Conservation (phyloP, 2,113 vertebrate species). For the Phalacrocorax carbo region DNA sequence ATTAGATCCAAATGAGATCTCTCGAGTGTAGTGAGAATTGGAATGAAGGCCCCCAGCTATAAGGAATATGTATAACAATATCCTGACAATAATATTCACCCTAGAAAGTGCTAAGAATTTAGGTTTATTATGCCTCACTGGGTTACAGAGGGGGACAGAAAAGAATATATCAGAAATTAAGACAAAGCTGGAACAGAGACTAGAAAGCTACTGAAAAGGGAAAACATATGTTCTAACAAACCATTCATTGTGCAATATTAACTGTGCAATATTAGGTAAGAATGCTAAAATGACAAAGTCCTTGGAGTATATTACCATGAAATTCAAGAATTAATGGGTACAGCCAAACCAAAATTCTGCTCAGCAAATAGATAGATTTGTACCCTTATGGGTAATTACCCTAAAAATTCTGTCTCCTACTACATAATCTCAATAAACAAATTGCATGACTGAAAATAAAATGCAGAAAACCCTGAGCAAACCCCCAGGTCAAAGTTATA, state of each 20-base stretch:
- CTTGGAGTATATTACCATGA: not conserved
- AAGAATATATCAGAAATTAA: slow-evolving; percentile 1
- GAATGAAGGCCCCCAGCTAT: not conserved
- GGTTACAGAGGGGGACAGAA: not conserved
- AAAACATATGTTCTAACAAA: slow-evolving; percentile 12
- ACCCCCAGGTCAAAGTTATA: not conserved
- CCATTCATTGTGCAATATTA: not conserved
- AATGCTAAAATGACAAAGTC: not conserved
- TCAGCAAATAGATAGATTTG: not conserved
- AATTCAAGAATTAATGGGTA: not conserved
- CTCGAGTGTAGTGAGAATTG: slow-evolving; percentile 3
- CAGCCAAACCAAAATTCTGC: not conserved
- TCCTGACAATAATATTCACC: slow-evolving; percentile 19
- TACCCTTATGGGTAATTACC: not conserved
- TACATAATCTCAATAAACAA: not conserved
- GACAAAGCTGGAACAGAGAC: not conserved
- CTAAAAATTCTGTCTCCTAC: not conserved
- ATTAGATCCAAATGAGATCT: slow-evolving; percentile 45
- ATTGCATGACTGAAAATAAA: not conserved
- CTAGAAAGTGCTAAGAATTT: slow-evolving; percentile 17
- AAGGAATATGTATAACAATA: slow-evolving; percentile 19
- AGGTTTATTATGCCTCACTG: not conserved
- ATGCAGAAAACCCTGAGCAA: not conserved
- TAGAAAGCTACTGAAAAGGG: not conserved
- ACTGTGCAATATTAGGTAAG: not conserved